phyloP scores from a whole-genome alignment of 2,888 invertebrate genomes.

The Bombylius major region DNA sequence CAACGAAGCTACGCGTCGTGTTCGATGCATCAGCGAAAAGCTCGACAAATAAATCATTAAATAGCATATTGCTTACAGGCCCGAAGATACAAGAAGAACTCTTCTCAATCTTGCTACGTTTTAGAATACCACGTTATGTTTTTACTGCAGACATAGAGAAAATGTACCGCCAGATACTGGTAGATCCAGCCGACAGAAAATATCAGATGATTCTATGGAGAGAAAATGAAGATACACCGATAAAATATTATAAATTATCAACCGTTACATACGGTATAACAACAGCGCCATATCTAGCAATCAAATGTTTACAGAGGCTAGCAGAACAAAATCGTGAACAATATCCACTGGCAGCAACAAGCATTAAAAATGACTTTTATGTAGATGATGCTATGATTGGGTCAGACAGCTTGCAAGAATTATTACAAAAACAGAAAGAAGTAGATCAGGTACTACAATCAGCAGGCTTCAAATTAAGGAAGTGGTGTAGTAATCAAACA shows the following conservation, averaged over 20 bases:
- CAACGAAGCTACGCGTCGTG: too few relatives aligned
- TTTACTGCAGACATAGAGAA: constrained; percentile 19
- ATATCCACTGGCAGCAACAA: too few relatives aligned
- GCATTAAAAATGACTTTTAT: too few relatives aligned
- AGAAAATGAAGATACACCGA: neutral
- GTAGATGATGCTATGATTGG: too few relatives aligned
- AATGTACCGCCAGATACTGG: constrained; percentile 19
- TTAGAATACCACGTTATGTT: constrained; percentile 4
- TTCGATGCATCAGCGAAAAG: too few relatives aligned
- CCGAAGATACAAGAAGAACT: constrained; percentile 3
- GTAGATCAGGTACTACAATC: too few relatives aligned
- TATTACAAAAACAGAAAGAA: too few relatives aligned
- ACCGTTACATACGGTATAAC: constrained; percentile 7
- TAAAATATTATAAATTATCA: constrained; percentile 4
- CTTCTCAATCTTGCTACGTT: neutral
- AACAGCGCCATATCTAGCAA: constrained; percentile 8
- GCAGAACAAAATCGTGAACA: too few relatives aligned
- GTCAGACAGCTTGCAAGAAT: too few relatives aligned
- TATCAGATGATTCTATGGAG: constrained; percentile 2
- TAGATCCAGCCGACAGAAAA: constrained; percentile 20
- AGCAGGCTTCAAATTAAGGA: too few relatives aligned
- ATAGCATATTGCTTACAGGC: neutral
- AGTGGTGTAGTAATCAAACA: too few relatives aligned
- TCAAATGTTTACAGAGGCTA: neutral
- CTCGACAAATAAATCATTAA: neutral